Base-by-base conservation (phyloP, 1,140 invertebrate species). In the Apis mellifera region DNA sequence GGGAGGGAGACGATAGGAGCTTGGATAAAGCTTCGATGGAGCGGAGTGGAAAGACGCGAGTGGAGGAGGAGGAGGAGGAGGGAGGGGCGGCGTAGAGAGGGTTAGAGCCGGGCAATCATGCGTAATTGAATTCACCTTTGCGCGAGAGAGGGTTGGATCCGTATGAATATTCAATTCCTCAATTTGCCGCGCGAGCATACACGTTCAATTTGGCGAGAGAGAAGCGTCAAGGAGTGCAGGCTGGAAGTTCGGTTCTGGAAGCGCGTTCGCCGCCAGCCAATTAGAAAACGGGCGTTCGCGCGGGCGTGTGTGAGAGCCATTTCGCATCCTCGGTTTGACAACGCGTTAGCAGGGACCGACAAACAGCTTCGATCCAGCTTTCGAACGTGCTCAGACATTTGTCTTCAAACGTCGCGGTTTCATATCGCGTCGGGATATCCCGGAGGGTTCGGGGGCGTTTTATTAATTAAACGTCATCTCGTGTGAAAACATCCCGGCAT, bases 91-190 rank as follows among this genome's bases (percentile, higher is more conserved):
- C 11, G 50, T 12, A 72, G 32, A 26, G 26, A 32, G 64, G 59
- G 65, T 78, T 72, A 79, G 87, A 91, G 83, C 82, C 85, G 85
- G 89, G 89, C 92, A 92, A 93, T 93, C 90, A 88, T 86, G 89
- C 84, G 89, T 93, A 93, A 93, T 93, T 93, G 91, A 93, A 93
- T 93, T 89, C 89, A 91, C 89, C 91, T 91, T 91, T 90, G 91
- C 87, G 86, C 85, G 84, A 72, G 87, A 72, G 87, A 88, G 83
- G 73, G 86, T 81, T 84, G 82, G 75, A 78, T 71, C 84, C 73
- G 83, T 90, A 93, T 93, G 93, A 93, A 93, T 93, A 93, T 93
- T 93, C 92, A 93, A 89, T 88, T 89, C 76, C 86, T 86, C 89
- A 88, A 91, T 93, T 93, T 92, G 86, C 87, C 84, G 82, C 81